phyloP scores from a whole-genome alignment of 2,797 vertebrate species.

The Lagorchestes hirsutus region DNA sequence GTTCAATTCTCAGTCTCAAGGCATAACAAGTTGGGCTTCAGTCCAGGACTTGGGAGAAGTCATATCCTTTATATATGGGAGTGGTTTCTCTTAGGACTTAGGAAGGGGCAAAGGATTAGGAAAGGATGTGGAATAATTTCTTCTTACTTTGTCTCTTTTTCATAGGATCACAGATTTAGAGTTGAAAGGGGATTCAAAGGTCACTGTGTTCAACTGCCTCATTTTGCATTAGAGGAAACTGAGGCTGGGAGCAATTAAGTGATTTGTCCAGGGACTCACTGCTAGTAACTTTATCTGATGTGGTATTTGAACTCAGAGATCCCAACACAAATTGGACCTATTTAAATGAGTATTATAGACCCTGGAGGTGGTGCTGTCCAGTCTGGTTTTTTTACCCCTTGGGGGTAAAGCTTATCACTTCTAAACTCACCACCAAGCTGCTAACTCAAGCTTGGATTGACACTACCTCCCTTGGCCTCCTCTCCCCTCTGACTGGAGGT shows the following conservation, averaged over 20 bases:
- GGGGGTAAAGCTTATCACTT: not conserved
- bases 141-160: not conserved
- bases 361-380: not conserved
- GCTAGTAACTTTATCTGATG: not conserved
- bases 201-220: not conserved
- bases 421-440: not conserved
- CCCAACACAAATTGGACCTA: not conserved
- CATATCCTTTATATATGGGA: not conserved
- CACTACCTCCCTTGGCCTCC: not conserved
- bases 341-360: not conserved
- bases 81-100: not conserved
- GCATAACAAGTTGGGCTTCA: not conserved
- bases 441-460: not conserved
- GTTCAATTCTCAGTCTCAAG: not conserved
- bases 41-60: not conserved
- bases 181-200: not conserved
- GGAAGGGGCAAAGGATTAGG: not conserved
- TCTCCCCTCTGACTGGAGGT: not conserved
- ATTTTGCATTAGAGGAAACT: not conserved
- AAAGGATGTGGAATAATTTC: not conserved
- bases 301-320: not conserved
- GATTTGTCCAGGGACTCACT: not conserved
- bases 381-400: not conserved
- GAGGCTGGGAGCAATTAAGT: not conserved
- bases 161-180: not conserved